These are phyloP conservation scores for Apis dorsata DNA, from an alignment of 1,140 invertebrate genomes.

Conservation along the genomic window DNA sequence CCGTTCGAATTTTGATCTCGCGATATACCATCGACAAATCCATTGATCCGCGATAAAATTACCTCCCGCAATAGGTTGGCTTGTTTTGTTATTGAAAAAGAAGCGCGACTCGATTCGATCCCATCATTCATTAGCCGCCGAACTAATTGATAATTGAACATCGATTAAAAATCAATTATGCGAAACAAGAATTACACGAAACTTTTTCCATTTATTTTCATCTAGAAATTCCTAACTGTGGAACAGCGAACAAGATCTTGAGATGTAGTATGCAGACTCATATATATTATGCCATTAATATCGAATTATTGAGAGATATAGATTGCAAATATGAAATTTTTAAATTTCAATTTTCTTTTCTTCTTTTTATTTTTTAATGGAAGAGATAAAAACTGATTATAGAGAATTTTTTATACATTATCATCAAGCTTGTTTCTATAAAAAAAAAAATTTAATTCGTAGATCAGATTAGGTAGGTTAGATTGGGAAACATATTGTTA, in stretches of 20 bases:
- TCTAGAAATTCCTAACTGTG: not conserved
- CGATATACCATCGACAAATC: not conserved
- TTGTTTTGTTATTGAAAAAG: not conserved
- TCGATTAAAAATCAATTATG: not conserved
- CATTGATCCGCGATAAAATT: constrained; percentile 4
- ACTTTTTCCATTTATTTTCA: not conserved
- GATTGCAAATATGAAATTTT: too few relatives aligned
- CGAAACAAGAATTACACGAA: not conserved
- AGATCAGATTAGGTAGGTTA: too few relatives aligned
- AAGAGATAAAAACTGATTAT: too few relatives aligned
- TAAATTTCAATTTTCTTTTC: too few relatives aligned
- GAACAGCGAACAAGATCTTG: not conserved
- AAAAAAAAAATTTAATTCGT: too few relatives aligned
- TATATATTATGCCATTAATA: too few relatives aligned
- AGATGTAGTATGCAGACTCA: not conserved
- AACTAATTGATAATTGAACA: not conserved
- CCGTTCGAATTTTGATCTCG: not conserved
- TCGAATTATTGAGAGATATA: too few relatives aligned
- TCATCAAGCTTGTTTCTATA: too few relatives aligned
- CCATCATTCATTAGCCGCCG: not conserved
- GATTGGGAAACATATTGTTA: too few relatives aligned
- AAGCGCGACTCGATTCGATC: too few relatives aligned
- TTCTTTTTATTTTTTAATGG: too few relatives aligned
- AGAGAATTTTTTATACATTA: too few relatives aligned
- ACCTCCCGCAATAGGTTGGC: not conserved